Percentiles rank a stretch among this genome's conserved stretches.
phyloP scores from a whole-genome alignment of 1,140 invertebrate species.

The Drosophila virilis region DNA sequence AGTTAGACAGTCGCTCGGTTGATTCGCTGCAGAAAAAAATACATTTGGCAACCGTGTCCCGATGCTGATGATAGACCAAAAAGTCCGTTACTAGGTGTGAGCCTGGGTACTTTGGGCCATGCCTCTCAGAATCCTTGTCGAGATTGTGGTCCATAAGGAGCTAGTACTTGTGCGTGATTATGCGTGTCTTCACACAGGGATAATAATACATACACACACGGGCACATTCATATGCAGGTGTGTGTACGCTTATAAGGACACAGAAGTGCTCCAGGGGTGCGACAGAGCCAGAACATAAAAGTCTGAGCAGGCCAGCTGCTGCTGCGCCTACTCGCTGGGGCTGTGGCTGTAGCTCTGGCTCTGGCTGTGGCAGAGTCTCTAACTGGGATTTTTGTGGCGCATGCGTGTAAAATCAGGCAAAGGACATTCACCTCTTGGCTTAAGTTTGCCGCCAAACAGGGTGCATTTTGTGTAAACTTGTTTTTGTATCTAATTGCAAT shows the following conservation, averaged over 20 bases:
- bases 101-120: neutral
- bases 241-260: conserved; percentile 12
- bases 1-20: neutral
- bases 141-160: neutral
- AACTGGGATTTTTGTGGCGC: conserved; percentile 43
- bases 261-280: conserved; percentile 28
- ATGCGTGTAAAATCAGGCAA: conserved; percentile 53
- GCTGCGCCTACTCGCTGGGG: neutral
- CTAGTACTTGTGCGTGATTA: conserved; percentile 20
- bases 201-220: neutral
- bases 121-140: neutral
- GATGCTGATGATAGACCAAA: neutral
- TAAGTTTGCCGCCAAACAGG: conserved; percentile 74
- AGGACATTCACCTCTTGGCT: conserved; percentile 71
- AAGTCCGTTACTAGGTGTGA: neutral
- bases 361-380: neutral
- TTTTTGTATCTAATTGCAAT: conserved; percentile 69
- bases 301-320: conserved; percentile 1
- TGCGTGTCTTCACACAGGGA: conserved; percentile 4
- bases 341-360: neutral
- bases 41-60: neutral
- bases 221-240: neutral
- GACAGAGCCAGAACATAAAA: conserved; percentile 15
- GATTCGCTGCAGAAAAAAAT: neutral
- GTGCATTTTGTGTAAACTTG: conserved; percentile 69